Percentiles rank a stretch among this genome's conserved stretches.
Evolutionary conservation across 2,113 vertebrate species (phyloP).

Genomic region (Gavialis gangeticus): DNA sequence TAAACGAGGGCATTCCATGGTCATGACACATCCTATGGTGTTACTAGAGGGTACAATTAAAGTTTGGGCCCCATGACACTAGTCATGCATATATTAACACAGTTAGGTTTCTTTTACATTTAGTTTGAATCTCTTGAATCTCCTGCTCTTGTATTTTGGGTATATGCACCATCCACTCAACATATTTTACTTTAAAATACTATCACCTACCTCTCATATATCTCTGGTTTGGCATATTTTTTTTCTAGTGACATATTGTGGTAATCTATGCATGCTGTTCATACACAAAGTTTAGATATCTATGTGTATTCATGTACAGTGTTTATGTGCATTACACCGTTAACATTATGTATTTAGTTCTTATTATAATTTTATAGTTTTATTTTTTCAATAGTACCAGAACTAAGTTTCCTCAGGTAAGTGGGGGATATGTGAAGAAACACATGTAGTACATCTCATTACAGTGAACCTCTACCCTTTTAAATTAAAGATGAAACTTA

Average conservation of each 20-base stretch:
- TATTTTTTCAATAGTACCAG: background rate
- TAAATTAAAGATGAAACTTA: background rate
- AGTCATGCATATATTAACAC: background rate
- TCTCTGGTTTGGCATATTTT: background rate
- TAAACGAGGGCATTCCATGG: background rate
- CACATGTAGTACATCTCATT: background rate
- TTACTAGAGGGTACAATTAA: no score
- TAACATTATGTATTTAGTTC: background rate
- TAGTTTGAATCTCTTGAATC: background rate
- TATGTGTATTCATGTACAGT: background rate
- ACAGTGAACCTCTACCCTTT: background rate
- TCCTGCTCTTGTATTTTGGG: background rate
- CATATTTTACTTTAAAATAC: background rate
- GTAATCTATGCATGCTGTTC: background rate
- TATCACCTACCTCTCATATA: background rate
- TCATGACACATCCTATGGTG: background rate
- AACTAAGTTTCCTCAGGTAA: background rate
- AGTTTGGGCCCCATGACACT: background rate
- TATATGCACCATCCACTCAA: background rate
- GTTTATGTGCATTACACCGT: background rate
- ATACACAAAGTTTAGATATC: background rate
- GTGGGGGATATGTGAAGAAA: accelerated
- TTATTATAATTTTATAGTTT: background rate
- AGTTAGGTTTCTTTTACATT: background rate
- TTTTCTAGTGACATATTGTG: background rate